Conservation (phyloP, 1,140 invertebrate genomes). For the Daktulosphaira vitifoliae region DNA sequence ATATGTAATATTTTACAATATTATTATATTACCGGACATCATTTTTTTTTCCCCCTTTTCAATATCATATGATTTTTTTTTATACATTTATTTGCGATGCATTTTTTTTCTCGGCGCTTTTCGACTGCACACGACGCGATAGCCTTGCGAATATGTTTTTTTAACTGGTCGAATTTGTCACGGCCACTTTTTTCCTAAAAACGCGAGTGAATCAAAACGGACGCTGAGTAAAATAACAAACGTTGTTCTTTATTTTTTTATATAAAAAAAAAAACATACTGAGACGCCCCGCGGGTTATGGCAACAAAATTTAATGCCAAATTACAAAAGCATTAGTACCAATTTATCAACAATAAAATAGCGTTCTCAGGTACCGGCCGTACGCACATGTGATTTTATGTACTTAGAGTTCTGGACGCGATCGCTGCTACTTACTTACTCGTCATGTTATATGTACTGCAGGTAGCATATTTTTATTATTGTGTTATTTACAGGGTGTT, state of each 20-base stretch:
- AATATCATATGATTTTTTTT: background rate
- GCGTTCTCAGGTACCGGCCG: too few relatives aligned
- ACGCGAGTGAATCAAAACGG: background rate
- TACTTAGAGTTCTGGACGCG: too few relatives aligned
- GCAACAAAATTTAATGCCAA: conserved; percentile 32
- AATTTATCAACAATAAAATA: conserved; percentile 32
- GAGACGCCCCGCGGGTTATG: conserved; percentile 8
- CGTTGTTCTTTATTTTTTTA: background rate
- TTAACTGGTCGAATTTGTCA: conserved; percentile 31
- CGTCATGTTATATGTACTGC: too few relatives aligned
- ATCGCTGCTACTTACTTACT: too few relatives aligned
- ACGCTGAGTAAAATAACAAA: background rate
- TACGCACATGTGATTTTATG: too few relatives aligned
- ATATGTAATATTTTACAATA: background rate
- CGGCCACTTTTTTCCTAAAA: background rate
- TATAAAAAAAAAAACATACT: background rate
- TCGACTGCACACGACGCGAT: conserved; percentile 28
- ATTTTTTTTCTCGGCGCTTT: too few relatives aligned
- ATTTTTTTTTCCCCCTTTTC: conserved; percentile 7
- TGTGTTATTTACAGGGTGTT: too few relatives aligned
- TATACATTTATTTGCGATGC: background rate
- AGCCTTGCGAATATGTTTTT: conserved; percentile 14
- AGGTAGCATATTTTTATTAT: too few relatives aligned
- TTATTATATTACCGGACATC: background rate
- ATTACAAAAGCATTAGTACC: conserved; percentile 33